Evolutionary conservation across 2,888 invertebrate species (phyloP).

Genomic region (Catocala sponsa): DNA sequence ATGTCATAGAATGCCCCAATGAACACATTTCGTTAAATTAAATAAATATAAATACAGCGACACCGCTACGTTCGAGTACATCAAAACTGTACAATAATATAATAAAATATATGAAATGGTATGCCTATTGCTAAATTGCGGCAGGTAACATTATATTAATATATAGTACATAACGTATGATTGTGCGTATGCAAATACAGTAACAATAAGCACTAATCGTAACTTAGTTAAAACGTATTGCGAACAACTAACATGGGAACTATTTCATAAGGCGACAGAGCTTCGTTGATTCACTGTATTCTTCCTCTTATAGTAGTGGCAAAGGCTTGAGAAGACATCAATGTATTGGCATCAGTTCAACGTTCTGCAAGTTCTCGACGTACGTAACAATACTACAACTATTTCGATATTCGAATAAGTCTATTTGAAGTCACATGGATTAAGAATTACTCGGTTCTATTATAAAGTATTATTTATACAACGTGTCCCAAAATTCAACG

Average conservation of each 20-base stretch:
- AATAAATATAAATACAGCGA: constrained; percentile 58
- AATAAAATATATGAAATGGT: constrained; percentile 51
- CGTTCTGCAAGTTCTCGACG: neutral
- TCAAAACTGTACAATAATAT: constrained; percentile 43
- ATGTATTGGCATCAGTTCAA: no score
- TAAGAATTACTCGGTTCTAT: neutral
- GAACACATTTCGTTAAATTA: constrained; percentile 69
- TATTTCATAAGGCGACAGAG: constrained; percentile 22
- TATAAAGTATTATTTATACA: constrained; percentile 7
- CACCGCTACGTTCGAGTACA: constrained; percentile 38
- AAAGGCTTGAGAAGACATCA: constrained; percentile 5
- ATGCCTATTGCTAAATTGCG: constrained; percentile 51
- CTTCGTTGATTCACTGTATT: constrained; percentile 15
- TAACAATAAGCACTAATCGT: constrained; percentile 43
- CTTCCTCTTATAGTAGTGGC: constrained; percentile 15
- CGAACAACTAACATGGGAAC: constrained; percentile 35
- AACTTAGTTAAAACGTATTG: constrained; percentile 19
- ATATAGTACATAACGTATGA: constrained; percentile 39
- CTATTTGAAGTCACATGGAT: neutral
- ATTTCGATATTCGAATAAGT: constrained; percentile 1
- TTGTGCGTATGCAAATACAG: constrained; percentile 53
- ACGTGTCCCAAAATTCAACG: no score
- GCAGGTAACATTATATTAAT: constrained; percentile 55
- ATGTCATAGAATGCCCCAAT: constrained; percentile 70
- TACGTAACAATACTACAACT: neutral